Percentiles rank a stretch among this genome's conserved stretches.
phyloP scores from a whole-genome alignment of 2,797 vertebrate genomes.

The Acanthopagrus latus region DNA sequence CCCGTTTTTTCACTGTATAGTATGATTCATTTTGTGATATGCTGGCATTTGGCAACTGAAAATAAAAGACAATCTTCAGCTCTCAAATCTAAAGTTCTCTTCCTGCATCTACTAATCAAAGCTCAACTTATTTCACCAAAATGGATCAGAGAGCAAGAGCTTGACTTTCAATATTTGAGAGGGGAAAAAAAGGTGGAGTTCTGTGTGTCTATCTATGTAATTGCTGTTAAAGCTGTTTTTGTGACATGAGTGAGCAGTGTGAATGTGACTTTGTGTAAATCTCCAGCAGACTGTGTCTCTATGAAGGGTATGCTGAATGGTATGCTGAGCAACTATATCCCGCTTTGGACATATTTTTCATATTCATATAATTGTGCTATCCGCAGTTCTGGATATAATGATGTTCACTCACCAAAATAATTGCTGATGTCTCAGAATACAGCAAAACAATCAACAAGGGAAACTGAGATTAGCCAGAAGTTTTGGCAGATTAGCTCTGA shows the following conservation, averaged over 20 bases:
- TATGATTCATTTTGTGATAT: conserved; percentile 26
- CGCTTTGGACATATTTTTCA: not conserved
- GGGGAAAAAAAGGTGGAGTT: not conserved
- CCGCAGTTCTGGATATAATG: not conserved
- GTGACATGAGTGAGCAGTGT: not conserved
- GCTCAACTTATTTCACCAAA: conserved; percentile 6
- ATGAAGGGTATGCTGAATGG: not conserved
- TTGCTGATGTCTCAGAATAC: not conserved
- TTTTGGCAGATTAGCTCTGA: conserved; percentile 9
- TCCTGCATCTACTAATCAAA: conserved; percentile 29
- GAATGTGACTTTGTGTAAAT: conserved; percentile 4
- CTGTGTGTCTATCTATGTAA: not conserved
- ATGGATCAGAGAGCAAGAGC: conserved; percentile 10
- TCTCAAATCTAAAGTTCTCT: conserved; percentile 19
- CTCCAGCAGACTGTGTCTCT: not conserved
- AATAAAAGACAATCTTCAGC: conserved; percentile 29
- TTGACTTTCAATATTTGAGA: conserved; percentile 28
- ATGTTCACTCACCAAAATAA: not conserved
- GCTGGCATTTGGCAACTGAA: conserved; percentile 41
- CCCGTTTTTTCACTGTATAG: conserved; percentile 7
- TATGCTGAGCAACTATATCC: not conserved
- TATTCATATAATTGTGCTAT: not conserved
- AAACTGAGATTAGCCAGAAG: conserved; percentile 7
- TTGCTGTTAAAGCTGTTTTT: not conserved
- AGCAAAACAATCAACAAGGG: conserved; percentile 7